phyloP scores from a whole-genome alignment of 2,113 vertebrate species.

The Pygoscelis antarcticus region DNA sequence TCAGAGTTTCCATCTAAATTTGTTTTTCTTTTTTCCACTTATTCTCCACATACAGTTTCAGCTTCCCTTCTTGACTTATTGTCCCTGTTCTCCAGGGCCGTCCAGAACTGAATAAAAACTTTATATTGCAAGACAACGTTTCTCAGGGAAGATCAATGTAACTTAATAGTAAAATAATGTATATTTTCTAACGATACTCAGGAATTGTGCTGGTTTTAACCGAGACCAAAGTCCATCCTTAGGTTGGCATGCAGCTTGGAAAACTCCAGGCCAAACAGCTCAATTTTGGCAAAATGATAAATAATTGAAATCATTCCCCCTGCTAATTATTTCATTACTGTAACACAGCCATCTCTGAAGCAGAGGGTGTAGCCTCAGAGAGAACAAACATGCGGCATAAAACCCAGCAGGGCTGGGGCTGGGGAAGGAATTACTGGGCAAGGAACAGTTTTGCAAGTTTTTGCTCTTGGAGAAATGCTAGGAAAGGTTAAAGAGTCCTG shows the following conservation, averaged over 20 bases:
- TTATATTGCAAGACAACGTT: not conserved
- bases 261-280: not conserved
- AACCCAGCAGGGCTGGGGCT: constrained; percentile 12
- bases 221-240: not conserved
- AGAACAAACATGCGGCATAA: rapidly evolving
- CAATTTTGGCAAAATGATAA: not conserved
- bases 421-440: not conserved
- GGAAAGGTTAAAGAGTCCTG: not conserved
- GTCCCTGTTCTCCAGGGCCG: not conserved
- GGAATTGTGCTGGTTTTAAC: not conserved
- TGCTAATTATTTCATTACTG: constrained; percentile 37
- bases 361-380: not conserved
- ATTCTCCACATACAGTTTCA: rapidly evolving
- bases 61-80: not conserved
- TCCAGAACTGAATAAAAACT: not conserved
- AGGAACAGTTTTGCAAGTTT: not conserved
- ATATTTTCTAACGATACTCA: not conserved
- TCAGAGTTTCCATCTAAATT: not conserved
- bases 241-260: not conserved
- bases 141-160: not conserved
- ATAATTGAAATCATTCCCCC: not conserved
- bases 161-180: not conserved
- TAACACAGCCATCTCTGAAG: not conserved
- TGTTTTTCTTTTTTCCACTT: not conserved
- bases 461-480: not conserved